Conservation (phyloP, 2,888 invertebrate species). For the Amphipyra berbera region DNA sequence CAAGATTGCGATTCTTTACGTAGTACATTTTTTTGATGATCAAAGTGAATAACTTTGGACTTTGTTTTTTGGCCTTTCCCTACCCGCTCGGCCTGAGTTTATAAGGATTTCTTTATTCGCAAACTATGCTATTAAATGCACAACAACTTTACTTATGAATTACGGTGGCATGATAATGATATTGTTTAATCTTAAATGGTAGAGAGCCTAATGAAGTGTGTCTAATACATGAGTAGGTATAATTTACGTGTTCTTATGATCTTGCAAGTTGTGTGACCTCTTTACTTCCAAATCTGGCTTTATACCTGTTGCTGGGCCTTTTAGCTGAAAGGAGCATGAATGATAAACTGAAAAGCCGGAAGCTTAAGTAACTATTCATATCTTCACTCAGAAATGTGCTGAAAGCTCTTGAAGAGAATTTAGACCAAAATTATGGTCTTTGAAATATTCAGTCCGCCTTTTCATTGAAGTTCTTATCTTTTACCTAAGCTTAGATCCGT, state of each 20-base stretch:
- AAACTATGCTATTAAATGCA: too few relatives aligned
- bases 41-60: too few relatives aligned
- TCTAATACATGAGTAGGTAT: neutral
- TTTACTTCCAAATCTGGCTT: constrained; percentile 28
- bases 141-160: too few relatives aligned
- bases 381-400: constrained; percentile 15
- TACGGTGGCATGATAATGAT: too few relatives aligned
- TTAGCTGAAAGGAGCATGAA: constrained; percentile 28
- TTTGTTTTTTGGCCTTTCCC: too few relatives aligned
- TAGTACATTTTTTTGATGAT: too few relatives aligned
- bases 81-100: too few relatives aligned
- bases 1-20: too few relatives aligned
- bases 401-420: constrained; percentile 11
- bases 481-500: too few relatives aligned
- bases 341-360: constrained; percentile 29
- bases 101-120: too few relatives aligned
- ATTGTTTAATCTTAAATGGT: too few relatives aligned
- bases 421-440: constrained; percentile 11
- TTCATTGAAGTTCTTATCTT: neutral
- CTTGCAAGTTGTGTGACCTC: constrained; percentile 28
- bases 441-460: neutral
- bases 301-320: constrained; percentile 39
- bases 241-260: neutral
- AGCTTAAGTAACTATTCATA: constrained; percentile 35
- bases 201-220: neutral